These are phyloP conservation scores for Oxygymnocypris stewartii DNA, from an alignment of 2,113 vertebrate species.

Conservation along the genomic window DNA sequence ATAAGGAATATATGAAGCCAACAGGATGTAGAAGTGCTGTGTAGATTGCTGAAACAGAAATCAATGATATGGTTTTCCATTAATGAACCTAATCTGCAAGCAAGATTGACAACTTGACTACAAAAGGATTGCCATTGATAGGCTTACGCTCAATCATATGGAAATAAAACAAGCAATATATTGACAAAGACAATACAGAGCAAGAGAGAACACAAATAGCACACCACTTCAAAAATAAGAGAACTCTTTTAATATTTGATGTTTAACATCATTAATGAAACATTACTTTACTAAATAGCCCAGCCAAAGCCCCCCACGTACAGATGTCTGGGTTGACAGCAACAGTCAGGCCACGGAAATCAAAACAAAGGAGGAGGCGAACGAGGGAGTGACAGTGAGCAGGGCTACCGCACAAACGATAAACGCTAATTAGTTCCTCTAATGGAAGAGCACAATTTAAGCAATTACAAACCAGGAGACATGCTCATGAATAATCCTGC, in stretches of 20 bases:
- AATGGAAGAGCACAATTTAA: constrained; percentile 74
- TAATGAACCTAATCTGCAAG: constrained; percentile 48
- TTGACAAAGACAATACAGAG: background rate
- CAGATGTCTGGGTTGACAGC: constrained; percentile 61
- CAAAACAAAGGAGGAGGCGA: constrained; percentile 37
- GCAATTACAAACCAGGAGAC: constrained; percentile 73
- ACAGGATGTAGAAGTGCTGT: constrained; percentile 46
- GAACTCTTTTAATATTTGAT: constrained; percentile 61
- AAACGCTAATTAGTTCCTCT: constrained; percentile 75
- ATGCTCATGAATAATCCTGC: constrained; percentile 71
- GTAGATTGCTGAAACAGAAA: constrained; percentile 21
- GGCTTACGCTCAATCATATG: background rate
- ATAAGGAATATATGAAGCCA: constrained; percentile 18
- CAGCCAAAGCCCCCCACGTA: constrained; percentile 44
- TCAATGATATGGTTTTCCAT: constrained; percentile 47
- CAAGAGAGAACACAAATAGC: background rate
- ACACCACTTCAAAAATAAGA: background rate
- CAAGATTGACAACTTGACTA: constrained; percentile 1
- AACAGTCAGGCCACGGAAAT: constrained; percentile 55
- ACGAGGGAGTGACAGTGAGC: constrained; percentile 10
- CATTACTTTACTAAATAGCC: constrained; percentile 50
- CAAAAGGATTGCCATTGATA: background rate
- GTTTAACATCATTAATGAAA: constrained; percentile 63
- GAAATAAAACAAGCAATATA: background rate
- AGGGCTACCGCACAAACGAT: constrained; percentile 66